These are phyloP conservation scores for Anser brachyrhynchus DNA, from an alignment of 2,113 vertebrate species.

Conservation along the genomic window DNA sequence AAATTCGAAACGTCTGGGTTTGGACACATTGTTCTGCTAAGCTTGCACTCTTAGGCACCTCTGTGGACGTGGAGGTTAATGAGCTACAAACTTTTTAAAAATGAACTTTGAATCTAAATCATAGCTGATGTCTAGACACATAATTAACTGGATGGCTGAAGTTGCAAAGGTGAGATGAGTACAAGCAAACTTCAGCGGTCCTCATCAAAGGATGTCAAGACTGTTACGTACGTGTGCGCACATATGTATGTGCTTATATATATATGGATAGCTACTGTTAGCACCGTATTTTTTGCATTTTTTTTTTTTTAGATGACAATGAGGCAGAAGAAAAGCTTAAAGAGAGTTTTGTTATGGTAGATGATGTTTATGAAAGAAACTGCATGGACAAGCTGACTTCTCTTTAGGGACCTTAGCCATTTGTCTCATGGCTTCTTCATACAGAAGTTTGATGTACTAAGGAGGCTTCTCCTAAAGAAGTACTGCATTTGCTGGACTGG, in stretches of 20 bases:
- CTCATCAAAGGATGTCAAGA: not conserved
- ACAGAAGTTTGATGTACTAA: not conserved
- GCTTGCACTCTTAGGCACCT: no score
- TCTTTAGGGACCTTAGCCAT: not conserved
- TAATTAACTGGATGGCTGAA: not conserved
- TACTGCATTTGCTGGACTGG: not conserved
- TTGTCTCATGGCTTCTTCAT: not conserved
- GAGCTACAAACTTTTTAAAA: not conserved
- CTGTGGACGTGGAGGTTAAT: accelerated
- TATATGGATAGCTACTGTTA: not conserved
- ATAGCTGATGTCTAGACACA: not conserved
- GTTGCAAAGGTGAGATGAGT: not conserved
- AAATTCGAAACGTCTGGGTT: not conserved
- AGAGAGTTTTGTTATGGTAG: not conserved
- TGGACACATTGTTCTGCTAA: not conserved
- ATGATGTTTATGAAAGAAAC: not conserved
- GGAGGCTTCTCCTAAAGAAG: not conserved
- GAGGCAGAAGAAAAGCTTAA: not conserved
- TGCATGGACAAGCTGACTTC: not conserved
- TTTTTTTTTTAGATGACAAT: not conserved
- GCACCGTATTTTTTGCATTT: not conserved
- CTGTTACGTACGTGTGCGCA: accelerated
- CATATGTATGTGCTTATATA: not conserved
- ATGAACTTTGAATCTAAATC: not conserved
- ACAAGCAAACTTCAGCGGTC: not conserved